Evolutionary conservation across 2,797 vertebrate genomes (phyloP).

Genomic region (Galago senegalensis): DNA sequence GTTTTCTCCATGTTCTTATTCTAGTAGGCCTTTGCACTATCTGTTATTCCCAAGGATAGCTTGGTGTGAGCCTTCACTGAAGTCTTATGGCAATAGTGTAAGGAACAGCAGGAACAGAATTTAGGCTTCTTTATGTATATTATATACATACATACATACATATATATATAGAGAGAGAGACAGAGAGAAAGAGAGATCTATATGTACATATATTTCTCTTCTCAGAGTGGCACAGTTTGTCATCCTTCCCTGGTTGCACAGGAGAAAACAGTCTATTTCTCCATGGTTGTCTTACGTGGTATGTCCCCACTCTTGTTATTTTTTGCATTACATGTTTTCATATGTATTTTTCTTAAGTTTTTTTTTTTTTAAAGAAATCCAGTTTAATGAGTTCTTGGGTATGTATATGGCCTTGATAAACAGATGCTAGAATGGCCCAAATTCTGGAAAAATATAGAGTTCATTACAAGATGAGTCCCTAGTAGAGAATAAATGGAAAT

Average conservation of each 20-base stretch:
- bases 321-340: neutral
- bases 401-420: neutral
- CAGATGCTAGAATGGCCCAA: neutral
- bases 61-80: neutral
- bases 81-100: neutral
- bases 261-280: neutral
- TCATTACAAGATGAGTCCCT: neutral
- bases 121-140: too few species aligned
- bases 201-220: neutral
- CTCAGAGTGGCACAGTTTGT: neutral
- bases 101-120: neutral
- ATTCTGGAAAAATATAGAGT: neutral
- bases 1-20: neutral
- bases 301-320: neutral
- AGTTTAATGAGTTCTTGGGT: neutral
- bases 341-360: neutral
- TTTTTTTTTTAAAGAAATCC: neutral
- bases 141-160: too few species aligned
- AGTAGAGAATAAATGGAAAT: neutral
- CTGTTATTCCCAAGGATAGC: neutral
- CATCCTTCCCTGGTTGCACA: neutral
- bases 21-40: neutral
- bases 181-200: too few species aligned
- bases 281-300: neutral
- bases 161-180: too few species aligned